A percentile compares a stretch with the other conserved stretches of the same genome.
Evolutionary conservation across 2,797 vertebrate species (phyloP).

Genomic region (Lates japonicus): DNA sequence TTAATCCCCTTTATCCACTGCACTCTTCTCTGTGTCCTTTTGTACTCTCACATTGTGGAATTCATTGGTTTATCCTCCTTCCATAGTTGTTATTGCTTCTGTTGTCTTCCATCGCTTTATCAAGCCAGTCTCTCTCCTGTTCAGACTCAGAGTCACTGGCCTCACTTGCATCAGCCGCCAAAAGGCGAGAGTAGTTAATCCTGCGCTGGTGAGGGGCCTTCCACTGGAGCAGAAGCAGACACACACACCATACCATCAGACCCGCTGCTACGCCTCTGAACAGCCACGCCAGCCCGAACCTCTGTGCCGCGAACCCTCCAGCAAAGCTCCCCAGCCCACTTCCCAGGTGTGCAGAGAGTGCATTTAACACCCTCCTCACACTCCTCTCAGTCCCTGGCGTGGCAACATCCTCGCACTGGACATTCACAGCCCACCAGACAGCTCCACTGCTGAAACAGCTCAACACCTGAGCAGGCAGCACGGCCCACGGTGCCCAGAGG

Average conservation of each 20-base stretch:
- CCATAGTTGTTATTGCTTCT: constrained; percentile 72
- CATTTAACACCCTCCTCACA: constrained; percentile 81
- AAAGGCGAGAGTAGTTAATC: constrained; percentile 92
- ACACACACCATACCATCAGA: constrained; percentile 85
- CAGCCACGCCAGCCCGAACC: constrained; percentile 81
- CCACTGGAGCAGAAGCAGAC: constrained; percentile 85
- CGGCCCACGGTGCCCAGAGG: constrained; percentile 88
- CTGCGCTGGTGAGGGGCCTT: constrained; percentile 87
- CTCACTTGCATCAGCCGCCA: constrained; percentile 88
- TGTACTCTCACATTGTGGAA: not conserved
- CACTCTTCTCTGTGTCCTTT: not conserved
- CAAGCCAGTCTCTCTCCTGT: constrained; percentile 91
- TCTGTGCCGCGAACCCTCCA: constrained; percentile 83
- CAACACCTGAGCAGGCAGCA: constrained; percentile 86
- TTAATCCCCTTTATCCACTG: not conserved
- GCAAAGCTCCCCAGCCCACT: constrained; percentile 87
- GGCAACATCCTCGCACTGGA: constrained; percentile 83
- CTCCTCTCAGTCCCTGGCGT: constrained; percentile 85
- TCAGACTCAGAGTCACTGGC: constrained; percentile 91
- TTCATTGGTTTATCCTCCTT: constrained; percentile 39
- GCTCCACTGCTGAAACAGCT: constrained; percentile 85
- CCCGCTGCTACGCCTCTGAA: constrained; percentile 78
- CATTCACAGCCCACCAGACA: constrained; percentile 87
- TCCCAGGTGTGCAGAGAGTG: constrained; percentile 81
- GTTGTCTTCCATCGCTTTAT: constrained; percentile 89